phyloP scores from a whole-genome alignment of 2,113 vertebrate species.

The Hyperopisus bebe region DNA sequence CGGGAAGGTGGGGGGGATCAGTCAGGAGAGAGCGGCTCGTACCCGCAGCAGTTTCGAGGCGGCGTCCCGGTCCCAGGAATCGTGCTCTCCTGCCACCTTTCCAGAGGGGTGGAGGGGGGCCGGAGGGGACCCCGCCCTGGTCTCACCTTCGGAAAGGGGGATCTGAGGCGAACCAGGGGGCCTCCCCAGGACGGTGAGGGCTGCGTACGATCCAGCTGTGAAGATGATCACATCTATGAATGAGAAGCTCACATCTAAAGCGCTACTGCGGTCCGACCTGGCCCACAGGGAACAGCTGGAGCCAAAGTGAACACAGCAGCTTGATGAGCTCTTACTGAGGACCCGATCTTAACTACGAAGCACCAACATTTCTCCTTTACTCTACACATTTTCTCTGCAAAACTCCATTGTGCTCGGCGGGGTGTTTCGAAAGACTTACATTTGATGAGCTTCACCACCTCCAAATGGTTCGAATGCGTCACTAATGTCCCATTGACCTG shows the following conservation, averaged over 20 bases:
- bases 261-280: neutral
- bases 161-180: slow-evolving; percentile 86
- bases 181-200: slow-evolving; percentile 91
- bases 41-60: slow-evolving; percentile 70
- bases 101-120: slow-evolving; percentile 66
- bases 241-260: neutral
- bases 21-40: slow-evolving; percentile 31
- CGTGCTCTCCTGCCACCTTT: slow-evolving; percentile 53
- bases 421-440: slow-evolving; percentile 67
- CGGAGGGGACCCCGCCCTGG: slow-evolving; percentile 48
- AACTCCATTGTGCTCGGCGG: neutral
- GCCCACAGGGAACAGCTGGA: neutral
- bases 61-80: slow-evolving; percentile 56
- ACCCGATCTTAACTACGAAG: neutral
- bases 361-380: neutral
- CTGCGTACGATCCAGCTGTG: slow-evolving; percentile 94
- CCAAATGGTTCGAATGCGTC: slow-evolving; percentile 94
- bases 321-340: neutral
- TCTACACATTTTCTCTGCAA: neutral
- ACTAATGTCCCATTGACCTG: slow-evolving; percentile 97
- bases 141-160: slow-evolving; percentile 72
- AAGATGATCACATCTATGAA: neutral
- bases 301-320: neutral
- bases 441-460: slow-evolving; percentile 95
- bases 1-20: neutral